These are phyloP conservation scores for Acanthis flammea DNA, from an alignment of 2,797 vertebrate species.

Conservation along the genomic window DNA sequence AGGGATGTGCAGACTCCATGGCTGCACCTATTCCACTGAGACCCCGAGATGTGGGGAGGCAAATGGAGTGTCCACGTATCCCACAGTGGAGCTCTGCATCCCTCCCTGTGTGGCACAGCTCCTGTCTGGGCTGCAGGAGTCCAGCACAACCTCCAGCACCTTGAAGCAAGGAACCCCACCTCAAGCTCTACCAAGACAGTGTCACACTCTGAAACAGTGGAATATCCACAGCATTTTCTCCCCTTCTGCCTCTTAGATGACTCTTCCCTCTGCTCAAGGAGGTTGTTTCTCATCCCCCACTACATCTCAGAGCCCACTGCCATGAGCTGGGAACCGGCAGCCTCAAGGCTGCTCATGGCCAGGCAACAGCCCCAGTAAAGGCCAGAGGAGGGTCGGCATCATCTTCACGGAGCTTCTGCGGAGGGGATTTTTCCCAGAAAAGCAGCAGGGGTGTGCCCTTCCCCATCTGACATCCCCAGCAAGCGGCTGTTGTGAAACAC, in stretches of 20 bases:
- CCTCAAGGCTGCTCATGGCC: background rate
- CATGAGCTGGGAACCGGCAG: background rate
- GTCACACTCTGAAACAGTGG: background rate
- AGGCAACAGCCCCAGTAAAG: fast-evolving
- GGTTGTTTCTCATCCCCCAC: background rate
- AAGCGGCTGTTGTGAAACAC: conserved; percentile 54
- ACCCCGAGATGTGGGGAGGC: fast-evolving
- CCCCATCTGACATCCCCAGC: conserved; percentile 54
- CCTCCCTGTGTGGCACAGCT: fast-evolving
- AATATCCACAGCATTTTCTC: background rate
- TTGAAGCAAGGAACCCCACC: background rate
- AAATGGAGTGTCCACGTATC: fast-evolving
- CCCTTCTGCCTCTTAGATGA: background rate
- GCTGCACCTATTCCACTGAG: background rate
- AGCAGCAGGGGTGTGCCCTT: conserved; percentile 55
- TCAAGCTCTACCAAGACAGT: background rate
- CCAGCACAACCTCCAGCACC: background rate
- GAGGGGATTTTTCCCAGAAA: conserved; percentile 51
- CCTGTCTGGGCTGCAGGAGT: background rate
- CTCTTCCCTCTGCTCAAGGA: background rate
- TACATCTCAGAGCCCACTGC: background rate
- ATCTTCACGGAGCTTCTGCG: background rate
- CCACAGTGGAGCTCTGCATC: background rate
- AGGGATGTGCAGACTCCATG: fast-evolving
- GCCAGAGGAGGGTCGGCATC: background rate